Conservation (phyloP, 2,797 vertebrate genomes). For the Darevskia mixta region DNA sequence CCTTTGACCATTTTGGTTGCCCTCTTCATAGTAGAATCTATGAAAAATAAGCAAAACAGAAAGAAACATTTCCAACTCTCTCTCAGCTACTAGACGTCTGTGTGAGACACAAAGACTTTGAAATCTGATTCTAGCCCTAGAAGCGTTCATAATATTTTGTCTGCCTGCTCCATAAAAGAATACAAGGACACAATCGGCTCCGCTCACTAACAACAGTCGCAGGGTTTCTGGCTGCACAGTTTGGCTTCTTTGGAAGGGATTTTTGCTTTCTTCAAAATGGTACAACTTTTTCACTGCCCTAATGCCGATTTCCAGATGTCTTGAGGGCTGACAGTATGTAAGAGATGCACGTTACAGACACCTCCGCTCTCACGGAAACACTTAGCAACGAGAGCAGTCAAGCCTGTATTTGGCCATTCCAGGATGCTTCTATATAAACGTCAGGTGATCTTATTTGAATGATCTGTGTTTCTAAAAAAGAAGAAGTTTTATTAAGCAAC, state of each 20-base stretch:
- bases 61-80: neutral
- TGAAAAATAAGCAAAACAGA: neutral
- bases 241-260: neutral
- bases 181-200: neutral
- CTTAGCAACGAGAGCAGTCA: neutral
- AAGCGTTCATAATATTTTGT: neutral
- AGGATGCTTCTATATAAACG: constrained; percentile 1
- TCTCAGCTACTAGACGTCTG: neutral
- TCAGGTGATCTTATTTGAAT: neutral
- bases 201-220: neutral
- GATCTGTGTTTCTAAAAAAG: neutral
- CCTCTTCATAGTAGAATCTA: neutral
- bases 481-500: neutral
- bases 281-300: neutral
- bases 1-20: too few species aligned
- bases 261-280: neutral
- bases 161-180: neutral
- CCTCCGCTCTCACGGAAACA: neutral
- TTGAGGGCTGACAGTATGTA: neutral
- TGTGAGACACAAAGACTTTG: neutral
- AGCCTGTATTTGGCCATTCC: neutral
- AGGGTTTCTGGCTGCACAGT: neutral
- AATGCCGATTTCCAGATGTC: neutral
- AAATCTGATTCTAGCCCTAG: neutral
- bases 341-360: neutral